These are phyloP conservation scores for Crenuchus spilurus DNA, from an alignment of 2,797 vertebrate species.

Conservation along the genomic window DNA sequence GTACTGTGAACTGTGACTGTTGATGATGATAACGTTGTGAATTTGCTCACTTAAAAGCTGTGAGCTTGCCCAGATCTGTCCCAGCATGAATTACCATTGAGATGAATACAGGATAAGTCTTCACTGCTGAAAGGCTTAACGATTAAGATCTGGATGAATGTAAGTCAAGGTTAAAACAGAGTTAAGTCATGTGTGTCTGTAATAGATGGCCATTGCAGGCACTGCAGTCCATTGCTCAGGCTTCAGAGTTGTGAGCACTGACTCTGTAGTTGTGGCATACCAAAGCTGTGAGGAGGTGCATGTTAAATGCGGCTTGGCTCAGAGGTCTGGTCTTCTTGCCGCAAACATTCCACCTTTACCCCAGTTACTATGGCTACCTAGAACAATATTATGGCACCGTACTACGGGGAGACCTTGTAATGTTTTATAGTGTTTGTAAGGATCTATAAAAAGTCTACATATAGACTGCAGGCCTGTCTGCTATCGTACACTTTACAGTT, in stretches of 20 bases:
- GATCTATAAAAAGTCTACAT: constrained; percentile 47
- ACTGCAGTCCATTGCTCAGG: not conserved
- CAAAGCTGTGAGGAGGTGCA: constrained; percentile 55
- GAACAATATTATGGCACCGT: constrained; percentile 72
- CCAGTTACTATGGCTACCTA: constrained; percentile 65
- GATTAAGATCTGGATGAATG: no score
- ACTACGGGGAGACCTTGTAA: constrained; percentile 58
- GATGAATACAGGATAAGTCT: no score
- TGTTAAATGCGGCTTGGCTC: constrained; percentile 55
- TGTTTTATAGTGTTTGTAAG: constrained; percentile 61
- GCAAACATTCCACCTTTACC: constrained; percentile 59
- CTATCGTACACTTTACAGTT: constrained; percentile 3
- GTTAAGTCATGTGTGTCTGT: not conserved
- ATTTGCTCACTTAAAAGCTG: no score
- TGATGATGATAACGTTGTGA: no score
- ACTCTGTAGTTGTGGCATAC: constrained; percentile 58
- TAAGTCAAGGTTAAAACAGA: not conserved
- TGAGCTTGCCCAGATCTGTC: no score
- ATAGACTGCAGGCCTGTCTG: constrained; percentile 27
- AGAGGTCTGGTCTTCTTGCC: constrained; percentile 49
- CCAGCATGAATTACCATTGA: no score
- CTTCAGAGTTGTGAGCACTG: constrained; percentile 13
- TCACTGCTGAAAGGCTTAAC: no score
- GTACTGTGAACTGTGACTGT: no score
- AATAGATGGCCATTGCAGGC: not conserved